Conservation (phyloP, 2,888 invertebrate species). For the Anticlea derivata region DNA sequence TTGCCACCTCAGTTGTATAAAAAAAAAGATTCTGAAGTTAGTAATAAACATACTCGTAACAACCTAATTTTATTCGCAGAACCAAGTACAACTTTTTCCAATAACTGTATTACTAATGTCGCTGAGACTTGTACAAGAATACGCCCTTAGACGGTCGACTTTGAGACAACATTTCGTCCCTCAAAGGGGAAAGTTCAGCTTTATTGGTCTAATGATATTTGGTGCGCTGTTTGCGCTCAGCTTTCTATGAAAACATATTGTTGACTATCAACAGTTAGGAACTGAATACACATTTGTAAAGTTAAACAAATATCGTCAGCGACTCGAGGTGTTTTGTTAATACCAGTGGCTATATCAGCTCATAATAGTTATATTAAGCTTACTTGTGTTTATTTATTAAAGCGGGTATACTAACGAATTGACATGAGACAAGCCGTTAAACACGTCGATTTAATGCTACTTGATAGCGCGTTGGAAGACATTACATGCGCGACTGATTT, state of each 20-base stretch:
- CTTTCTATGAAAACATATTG: slow-evolving; percentile 39
- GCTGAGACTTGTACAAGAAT: slow-evolving; percentile 3
- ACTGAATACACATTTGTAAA: slow-evolving; percentile 19
- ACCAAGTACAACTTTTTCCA: neutral
- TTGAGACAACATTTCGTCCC: slow-evolving; percentile 49
- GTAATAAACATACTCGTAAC: too few species aligned
- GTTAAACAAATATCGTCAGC: slow-evolving; percentile 17
- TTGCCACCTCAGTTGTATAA: too few species aligned
- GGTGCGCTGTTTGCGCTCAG: slow-evolving; percentile 32
- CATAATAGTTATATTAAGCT: neutral
- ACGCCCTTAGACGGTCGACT: slow-evolving; percentile 37
- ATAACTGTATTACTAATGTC: neutral
- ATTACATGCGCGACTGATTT: slow-evolving; percentile 7
- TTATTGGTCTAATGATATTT: slow-evolving; percentile 46
- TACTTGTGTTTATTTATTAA: slow-evolving; percentile 2
- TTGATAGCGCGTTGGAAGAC: slow-evolving; percentile 13
- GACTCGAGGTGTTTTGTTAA: slow-evolving; percentile 3
- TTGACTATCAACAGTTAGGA: slow-evolving; percentile 19
- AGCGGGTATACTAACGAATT: slow-evolving; percentile 7
- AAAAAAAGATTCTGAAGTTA: too few species aligned
- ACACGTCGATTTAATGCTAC: slow-evolving; percentile 12
- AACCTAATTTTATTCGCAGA: neutral
- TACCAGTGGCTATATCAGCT: slow-evolving; percentile 1
- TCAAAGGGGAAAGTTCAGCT: slow-evolving; percentile 40
- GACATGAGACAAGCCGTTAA: slow-evolving; percentile 2